These are phyloP conservation scores for Drosophila parvula DNA, from an alignment of 1,140 invertebrate genomes.

Conservation along the genomic window DNA sequence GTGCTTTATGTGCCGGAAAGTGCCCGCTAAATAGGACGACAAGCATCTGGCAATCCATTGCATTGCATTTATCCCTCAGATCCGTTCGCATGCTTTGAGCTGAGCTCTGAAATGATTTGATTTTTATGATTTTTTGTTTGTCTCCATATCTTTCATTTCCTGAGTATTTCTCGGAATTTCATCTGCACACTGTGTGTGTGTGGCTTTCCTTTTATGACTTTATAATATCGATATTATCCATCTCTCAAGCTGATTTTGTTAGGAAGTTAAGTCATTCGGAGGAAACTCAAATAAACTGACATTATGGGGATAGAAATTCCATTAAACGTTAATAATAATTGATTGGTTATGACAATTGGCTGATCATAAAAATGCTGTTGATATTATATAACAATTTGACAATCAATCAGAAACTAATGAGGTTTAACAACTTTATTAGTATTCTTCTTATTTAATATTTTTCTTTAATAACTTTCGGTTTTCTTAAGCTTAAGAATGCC, in stretches of 20 bases:
- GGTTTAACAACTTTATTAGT: not conserved
- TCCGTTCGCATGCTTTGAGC: constrained; percentile 17
- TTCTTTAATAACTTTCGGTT: too few relatives aligned
- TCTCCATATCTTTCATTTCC: constrained; percentile 46
- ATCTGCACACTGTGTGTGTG: constrained; percentile 12
- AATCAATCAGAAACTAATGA: not conserved
- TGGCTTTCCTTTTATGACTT: constrained; percentile 44
- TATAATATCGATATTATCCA: constrained; percentile 37
- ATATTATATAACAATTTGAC: not conserved
- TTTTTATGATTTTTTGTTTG: constrained; percentile 60
- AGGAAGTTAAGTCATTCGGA: not conserved
- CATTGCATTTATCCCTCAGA: constrained; percentile 53
- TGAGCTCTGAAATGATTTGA: constrained; percentile 55
- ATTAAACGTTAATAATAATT: not conserved
- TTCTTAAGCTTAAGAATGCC: not conserved
- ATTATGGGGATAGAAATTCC: not conserved
- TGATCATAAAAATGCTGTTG: not conserved
- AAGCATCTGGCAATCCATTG: constrained; percentile 62
- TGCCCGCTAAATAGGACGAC: constrained; percentile 32
- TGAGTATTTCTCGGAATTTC: constrained; percentile 22
- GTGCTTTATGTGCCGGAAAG: constrained; percentile 75
- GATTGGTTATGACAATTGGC: not conserved
- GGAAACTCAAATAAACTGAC: constrained; percentile 7
- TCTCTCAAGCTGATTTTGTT: not conserved
- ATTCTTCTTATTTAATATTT: too few relatives aligned